Evolutionary conservation across 2,113 vertebrate species (phyloP), one percentile per base, ranked within the genome.

Genomic region (Rhabdomys dilectus): DNA sequence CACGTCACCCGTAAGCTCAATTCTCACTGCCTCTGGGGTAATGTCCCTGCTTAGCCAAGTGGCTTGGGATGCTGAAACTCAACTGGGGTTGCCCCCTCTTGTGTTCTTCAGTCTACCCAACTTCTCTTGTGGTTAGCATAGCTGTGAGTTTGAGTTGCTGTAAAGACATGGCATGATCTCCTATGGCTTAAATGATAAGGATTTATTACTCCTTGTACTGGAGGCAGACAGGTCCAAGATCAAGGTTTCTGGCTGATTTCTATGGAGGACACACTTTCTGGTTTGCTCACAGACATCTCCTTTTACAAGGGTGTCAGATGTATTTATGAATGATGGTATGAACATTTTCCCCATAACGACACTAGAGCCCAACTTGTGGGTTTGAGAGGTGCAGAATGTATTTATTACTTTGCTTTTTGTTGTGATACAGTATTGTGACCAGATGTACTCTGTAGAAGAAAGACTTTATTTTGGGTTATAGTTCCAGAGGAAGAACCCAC

Each of bases 11-110:
- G 75, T 51, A 8, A 10, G 60, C 60, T 51, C 64, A 51, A 11
- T 29, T 70, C 68, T 60, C 29, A 22, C 24, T 56, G 60, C 1
- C 39, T 45, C 77, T 19, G 8, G 8, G 36, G 58, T 48, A 26
- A 64, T 0, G 0, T 45, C 42, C 31, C 45, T 8, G 9, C 31
- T 8, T 11, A 8, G 82, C 34, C 7, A 34, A 0, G 1, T 29
- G n/a, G 34, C n/a, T 48, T 26, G 3, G 2, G 31, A 58, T 39
- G 24, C 11, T n/a, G 15, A 12, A 4, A n/a, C 45, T 75, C 29
- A 3, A 9, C n/a, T 58, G 15, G 8, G 45, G 48, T 36, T 17
- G 0, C 34, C 26, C 0, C 2, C 36, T 88, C 34, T 89, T n/a
- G 16, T 31, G 13, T 29, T 89, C 53, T 75, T 16, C n/a, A 48